phyloP scores from a whole-genome alignment of 64 coral and sea anemone genomes.

The Hydrozoanthus tunicans region DNA sequence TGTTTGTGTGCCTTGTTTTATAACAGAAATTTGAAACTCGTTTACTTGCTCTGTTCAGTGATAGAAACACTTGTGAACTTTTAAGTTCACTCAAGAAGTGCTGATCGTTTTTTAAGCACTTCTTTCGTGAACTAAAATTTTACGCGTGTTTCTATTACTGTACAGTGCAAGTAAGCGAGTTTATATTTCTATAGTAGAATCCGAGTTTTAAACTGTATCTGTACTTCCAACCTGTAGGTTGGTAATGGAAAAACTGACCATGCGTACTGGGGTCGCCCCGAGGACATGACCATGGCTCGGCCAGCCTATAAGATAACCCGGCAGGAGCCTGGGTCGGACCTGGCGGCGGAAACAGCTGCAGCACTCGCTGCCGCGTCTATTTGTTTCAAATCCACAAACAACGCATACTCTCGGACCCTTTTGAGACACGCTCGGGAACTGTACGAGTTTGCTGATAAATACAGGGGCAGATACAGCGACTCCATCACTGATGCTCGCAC shows the following conservation, averaged over 20 bases:
- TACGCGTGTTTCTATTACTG: no score
- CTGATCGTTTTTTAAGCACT: no score
- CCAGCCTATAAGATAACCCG: constrained; percentile 84
- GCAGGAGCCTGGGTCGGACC: constrained; percentile 79
- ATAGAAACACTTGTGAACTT: no score
- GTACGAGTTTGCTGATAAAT: constrained; percentile 87
- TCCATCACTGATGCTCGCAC: constrained; percentile 60
- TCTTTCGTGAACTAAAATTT: no score
- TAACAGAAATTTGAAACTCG: no score
- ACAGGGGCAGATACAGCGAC: constrained; percentile 79
- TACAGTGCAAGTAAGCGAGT: no score
- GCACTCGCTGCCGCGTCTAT: constrained; percentile 78
- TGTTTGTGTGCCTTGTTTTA: no score
- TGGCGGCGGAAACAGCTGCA: constrained; percentile 89
- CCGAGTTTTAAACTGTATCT: not conserved
- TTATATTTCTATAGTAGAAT: not conserved
- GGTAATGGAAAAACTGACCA: constrained; percentile 81
- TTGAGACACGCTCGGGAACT: constrained; percentile 70
- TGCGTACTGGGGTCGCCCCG: constrained; percentile 81
- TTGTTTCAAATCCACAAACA: constrained; percentile 50
- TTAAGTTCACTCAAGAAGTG: no score
- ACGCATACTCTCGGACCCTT: constrained; percentile 50
- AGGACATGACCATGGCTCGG: constrained; percentile 81
- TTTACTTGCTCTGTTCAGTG: no score
- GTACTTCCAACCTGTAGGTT: constrained; percentile 33